Conservation (phyloP, 2,888 invertebrate genomes). For the Bellardia pandia region DNA sequence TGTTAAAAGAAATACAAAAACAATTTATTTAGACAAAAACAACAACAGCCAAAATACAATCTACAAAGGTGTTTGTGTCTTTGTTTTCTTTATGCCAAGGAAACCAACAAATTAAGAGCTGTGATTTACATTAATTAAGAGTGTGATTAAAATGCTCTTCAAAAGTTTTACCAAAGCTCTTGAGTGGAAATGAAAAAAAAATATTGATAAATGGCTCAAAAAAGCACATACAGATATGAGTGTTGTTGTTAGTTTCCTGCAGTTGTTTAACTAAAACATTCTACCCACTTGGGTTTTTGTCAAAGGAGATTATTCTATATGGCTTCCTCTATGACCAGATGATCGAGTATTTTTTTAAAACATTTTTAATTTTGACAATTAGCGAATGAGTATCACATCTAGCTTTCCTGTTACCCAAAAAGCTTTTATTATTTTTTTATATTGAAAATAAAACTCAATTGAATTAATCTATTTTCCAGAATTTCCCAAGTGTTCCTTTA, state of each 20-base stretch:
- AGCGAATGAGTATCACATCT: too few species aligned
- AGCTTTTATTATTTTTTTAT: too few species aligned
- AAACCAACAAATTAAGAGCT: conserved; percentile 11
- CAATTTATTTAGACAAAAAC: background rate
- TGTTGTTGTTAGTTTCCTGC: too few species aligned
- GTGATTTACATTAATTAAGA: background rate
- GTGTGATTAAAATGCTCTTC: conserved; percentile 20
- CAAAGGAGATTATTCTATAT: too few species aligned
- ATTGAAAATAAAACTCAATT: background rate
- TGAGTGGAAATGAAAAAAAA: conserved; percentile 1
- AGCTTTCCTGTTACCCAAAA: too few species aligned
- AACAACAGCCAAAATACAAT: background rate
- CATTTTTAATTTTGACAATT: too few species aligned
- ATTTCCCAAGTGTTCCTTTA: background rate
- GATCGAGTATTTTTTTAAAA: too few species aligned
- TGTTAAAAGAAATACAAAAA: conserved; percentile 30
- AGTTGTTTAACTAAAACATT: too few species aligned
- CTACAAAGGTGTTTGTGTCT: background rate
- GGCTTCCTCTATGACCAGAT: too few species aligned
- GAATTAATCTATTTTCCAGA: background rate
- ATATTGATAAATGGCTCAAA: too few species aligned
- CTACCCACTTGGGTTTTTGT: too few species aligned
- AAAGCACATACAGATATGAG: too few species aligned
- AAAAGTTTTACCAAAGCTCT: conserved; percentile 16
- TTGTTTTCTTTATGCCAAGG: background rate